A percentile compares a stretch with the other conserved stretches of the same genome.
phyloP scores from a whole-genome alignment of 2,113 vertebrate genomes.

The Osmerus eperlanus region DNA sequence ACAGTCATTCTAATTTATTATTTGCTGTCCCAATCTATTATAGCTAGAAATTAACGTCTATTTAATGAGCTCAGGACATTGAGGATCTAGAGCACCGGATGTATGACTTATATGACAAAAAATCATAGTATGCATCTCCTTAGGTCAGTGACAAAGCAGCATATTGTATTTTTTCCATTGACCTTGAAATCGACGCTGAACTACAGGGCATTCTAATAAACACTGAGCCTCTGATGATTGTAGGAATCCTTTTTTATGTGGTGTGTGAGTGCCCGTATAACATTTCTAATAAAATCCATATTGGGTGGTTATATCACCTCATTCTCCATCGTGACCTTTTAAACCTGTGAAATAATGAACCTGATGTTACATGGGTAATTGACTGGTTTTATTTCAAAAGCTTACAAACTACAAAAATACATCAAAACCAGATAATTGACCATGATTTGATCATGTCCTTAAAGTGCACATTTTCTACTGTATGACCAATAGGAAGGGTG shows the following conservation, averaged over 20 bases:
- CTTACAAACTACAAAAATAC: slow-evolving; percentile 78
- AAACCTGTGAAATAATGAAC: slow-evolving; percentile 1
- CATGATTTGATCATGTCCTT: too few species aligned
- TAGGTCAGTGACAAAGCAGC: slow-evolving; percentile 3
- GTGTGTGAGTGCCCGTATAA: neutral
- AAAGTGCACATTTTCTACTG: too few species aligned
- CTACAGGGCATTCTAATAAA: neutral
- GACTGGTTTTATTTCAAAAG: slow-evolving; percentile 74
- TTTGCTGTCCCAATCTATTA: neutral
- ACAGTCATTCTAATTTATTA: neutral
- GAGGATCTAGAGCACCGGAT: neutral
- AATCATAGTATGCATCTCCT: neutral
- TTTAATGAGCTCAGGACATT: neutral
- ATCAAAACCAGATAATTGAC: slow-evolving; percentile 68
- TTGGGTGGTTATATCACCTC: slow-evolving; percentile 9
- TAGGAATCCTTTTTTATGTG: neutral
- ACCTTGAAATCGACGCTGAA: neutral
- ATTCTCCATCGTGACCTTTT: neutral
- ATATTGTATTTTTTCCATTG: neutral
- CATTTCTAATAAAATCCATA: slow-evolving; percentile 13
- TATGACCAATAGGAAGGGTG: too few species aligned
- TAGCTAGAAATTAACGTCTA: neutral
- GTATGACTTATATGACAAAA: neutral
- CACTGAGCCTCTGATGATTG: neutral
- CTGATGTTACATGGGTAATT: slow-evolving; percentile 33